Evolutionary conservation across 2,797 vertebrate species (phyloP), one percentile per base, ranked within the genome.

Genomic region (Lagodon rhomboides): DNA sequence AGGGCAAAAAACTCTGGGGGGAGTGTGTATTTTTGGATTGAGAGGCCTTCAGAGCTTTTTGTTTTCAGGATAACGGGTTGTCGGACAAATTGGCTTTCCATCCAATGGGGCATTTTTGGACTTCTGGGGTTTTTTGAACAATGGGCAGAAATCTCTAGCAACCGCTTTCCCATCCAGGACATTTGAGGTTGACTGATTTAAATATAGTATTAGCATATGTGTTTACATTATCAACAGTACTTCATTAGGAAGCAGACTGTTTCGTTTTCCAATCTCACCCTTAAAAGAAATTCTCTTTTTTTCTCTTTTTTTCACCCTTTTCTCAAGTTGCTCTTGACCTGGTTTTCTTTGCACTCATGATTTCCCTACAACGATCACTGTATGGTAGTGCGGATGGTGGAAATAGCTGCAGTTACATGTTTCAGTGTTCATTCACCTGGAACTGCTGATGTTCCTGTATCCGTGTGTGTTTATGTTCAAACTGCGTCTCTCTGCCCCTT

Each of bases 361-460:
- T 72, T 63, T 53, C 62, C 60, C 38, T 47, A 27, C 47, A 80
- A 68, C 75, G 44, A 56, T 18, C 3, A 51, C 46, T 1, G 2
- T 59, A 44, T 43, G 61, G 53, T 55, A 15, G 67, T 68, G 62
- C 68, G 68, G 56, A 71, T 77, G 63, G 56, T 79, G 75, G 71
- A 80, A 85, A 73, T 81, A 83, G 79, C n/a, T n/a, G n/a, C 70
- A 78, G 27, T 69, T 85, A 60, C 38, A 76, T 73, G 65, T 85
- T 75, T 60, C 61, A 13, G 25, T 30, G 63, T 67, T 85, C 53
- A 46, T 59, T 79, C 84, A 80, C 71, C 79, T 82, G 73, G 53
- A 85, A 80, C 46, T 54, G 51, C 49, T 64, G 22, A 43, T 71
- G 56, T 49, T 12, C 61, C 60, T 55, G 12, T 69, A 66, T 47